Percentiles rank a stretch among this genome's conserved stretches.
phyloP scores from a whole-genome alignment of 2,113 vertebrate genomes.

The Numida meleagris region DNA sequence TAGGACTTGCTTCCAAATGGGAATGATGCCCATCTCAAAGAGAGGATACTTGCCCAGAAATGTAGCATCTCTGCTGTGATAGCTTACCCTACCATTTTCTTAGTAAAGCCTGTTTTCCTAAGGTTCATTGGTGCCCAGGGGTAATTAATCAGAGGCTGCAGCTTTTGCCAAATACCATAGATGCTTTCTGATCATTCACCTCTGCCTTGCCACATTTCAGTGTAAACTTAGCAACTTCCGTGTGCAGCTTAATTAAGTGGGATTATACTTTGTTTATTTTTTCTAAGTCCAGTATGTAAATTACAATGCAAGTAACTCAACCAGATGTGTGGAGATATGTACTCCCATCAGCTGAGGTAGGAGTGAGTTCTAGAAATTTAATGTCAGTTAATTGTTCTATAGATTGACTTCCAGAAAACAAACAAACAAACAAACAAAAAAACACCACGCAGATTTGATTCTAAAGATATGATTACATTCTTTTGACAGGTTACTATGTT shows the following conservation, averaged over 20 bases:
- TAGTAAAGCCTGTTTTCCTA: background rate
- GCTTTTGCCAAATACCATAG: background rate
- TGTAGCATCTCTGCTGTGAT: background rate
- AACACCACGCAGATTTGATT: background rate
- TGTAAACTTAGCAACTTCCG: background rate
- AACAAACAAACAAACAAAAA: background rate
- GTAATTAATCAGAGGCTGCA: background rate
- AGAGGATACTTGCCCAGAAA: background rate
- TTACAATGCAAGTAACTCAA: background rate
- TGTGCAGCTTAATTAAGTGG: background rate
- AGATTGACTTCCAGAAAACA: background rate
- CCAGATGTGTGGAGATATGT: accelerated
- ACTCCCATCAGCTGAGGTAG: background rate
- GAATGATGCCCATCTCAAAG: background rate
- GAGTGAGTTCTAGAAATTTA: background rate
- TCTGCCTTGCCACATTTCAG: background rate
- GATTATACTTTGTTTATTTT: background rate
- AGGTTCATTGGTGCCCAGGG: background rate
- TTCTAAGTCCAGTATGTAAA: background rate
- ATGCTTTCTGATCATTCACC: background rate
- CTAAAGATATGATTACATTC: background rate
- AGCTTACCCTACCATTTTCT: background rate
- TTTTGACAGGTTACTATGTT: background rate
- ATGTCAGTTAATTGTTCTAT: background rate
- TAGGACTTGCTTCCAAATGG: background rate